Evolutionary conservation across 2,113 vertebrate species (phyloP).

Genomic region (Gavia stellata): DNA sequence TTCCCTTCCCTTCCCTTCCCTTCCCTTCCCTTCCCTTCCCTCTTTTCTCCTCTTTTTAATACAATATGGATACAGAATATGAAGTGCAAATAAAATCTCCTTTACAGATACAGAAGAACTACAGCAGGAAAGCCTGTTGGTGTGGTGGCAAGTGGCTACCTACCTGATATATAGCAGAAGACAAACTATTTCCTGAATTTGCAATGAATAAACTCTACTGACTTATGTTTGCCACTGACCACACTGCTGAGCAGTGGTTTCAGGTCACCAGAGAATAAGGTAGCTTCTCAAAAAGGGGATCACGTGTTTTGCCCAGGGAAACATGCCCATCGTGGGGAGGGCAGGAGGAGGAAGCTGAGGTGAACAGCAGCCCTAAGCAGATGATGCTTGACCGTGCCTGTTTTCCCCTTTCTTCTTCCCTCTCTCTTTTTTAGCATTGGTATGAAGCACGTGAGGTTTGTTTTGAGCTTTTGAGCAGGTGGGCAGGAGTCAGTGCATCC

Average conservation of each 20-base stretch:
- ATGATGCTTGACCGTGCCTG: background rate
- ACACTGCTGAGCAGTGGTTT: background rate
- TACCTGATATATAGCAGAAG: background rate
- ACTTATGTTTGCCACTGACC: background rate
- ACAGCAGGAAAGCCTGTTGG: background rate
- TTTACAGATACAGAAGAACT: background rate
- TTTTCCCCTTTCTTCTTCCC: background rate
- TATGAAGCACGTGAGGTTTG: background rate
- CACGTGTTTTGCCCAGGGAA: accelerated
- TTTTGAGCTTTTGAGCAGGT: background rate
- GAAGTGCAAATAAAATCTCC: background rate
- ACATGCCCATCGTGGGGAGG: accelerated
- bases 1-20: too few relatives aligned
- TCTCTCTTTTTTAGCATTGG: background rate
- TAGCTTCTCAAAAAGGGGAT: background rate
- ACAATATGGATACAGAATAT: background rate
- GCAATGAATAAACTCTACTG: too few relatives aligned
- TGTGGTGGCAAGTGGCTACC: background rate
- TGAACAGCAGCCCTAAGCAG: background rate
- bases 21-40: background rate
- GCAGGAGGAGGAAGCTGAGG: background rate
- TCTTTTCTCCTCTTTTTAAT: background rate
- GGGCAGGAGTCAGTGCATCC: background rate
- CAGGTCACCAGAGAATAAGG: background rate
- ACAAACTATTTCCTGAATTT: background rate